Evolutionary conservation across 2,113 vertebrate genomes (phyloP), one percentile per base, ranked within the genome.

Genomic region (Hiodon tergisus): DNA sequence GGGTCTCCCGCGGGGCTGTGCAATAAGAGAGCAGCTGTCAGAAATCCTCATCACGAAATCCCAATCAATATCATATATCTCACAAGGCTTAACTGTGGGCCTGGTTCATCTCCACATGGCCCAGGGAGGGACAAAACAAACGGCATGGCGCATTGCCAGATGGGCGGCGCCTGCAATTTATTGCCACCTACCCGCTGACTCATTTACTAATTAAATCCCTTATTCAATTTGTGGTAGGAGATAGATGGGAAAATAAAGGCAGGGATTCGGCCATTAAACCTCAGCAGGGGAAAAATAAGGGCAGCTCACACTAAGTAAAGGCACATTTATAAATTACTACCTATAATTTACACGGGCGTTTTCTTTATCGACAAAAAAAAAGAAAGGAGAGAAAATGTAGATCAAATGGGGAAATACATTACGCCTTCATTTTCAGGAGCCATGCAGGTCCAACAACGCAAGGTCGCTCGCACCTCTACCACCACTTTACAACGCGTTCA

Each of bases 181-280:
- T 10, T n/a, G 48, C 55, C 65, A 69, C 74, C 14, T 31, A 61
- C 59, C 9, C 61, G 46, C 10, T 6, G 52, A 13, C 61, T 65
- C 60, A 70, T 70, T 70, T 54, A 52, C 57, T 70, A 76, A 70
- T 76, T 70, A 46, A 76, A 76, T 31, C 16, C 67, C 59, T 9
- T 52, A 61, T 62, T 47, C 51, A 52, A 54, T 46, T 69, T 17
- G 47, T 63, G 67, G 68, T 50, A 14, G 17, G 48, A 50, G 48
- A 53, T 2, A 47, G 5, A 51, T 51, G n/a, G 57, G 74, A 67
- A 76, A 62, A 14, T 17, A 51, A 48, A 60, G n/a, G n/a, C 69
- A n/a, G 14, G 51, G 50, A 16, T 14, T 61, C 14, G 6, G 59
- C 5, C 14, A 7, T 47, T 62, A 52, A 47, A 47, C 14, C 58